Base-by-base conservation (phyloP, 2,888 invertebrate species). In the Hypomecis punctinalis region DNA sequence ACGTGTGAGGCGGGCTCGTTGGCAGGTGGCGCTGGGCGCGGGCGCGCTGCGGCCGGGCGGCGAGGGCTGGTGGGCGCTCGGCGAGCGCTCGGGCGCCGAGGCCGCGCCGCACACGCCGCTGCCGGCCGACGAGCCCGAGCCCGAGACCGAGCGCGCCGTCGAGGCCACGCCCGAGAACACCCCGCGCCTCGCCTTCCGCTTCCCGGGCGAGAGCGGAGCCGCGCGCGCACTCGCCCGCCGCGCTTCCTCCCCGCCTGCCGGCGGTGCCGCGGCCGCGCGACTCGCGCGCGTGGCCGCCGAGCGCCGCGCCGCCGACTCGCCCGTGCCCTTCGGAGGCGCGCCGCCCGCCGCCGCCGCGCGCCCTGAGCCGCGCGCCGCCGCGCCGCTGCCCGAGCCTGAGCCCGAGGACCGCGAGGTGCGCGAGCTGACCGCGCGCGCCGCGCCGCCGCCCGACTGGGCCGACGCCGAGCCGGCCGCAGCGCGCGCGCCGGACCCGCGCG, bases 1-100 rank as follows among this genome's bases (percentile, higher is more conserved):
- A 23, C 46, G 23, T 11, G 11, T 2, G 39, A 36, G 5, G 9
- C 23, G 39, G 39, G 61, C 37, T 48, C n/a, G 85, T 96, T 98
- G 92, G 95, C 98, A 72, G 95, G 98, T 71, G 94, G 96, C 75
- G 95, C 98, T 89, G 96, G 97, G 93, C 95, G 97, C 79, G 93
- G 95, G 82, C 78, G 95, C 97, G 10, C 78, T 90, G 71, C 84
- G 89, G 1, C 92, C 92, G 58, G 91, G 91, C 67, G 80, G 84
- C 64, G 91, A 91, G 75, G 86, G 85, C 9, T 92, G 92, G 92
- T 91, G 91, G 80, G 78, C 90, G 67, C 85, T 93, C 52, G 81
- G 76, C 37, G 92, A 93, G 71, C 87, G 88, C 60, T 89, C 89
- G 81, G 90, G 88, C 45, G 87, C 88, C 10, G 90, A 90, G 72